These are phyloP conservation scores for Volucella inanis DNA, from an alignment of 2,888 invertebrate genomes.

Conservation along the genomic window DNA sequence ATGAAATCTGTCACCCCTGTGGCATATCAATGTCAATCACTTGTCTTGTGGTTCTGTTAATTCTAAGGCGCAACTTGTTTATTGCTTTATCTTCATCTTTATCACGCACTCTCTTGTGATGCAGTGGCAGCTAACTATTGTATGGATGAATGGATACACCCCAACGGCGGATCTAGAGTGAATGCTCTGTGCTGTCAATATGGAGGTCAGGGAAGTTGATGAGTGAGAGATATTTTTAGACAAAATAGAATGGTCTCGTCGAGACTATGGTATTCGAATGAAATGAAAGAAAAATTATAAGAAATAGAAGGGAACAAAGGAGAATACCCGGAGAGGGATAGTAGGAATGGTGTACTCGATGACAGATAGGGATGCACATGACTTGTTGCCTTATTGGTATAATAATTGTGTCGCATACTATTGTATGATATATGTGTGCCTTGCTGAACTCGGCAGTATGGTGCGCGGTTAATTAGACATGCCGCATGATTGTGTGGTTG, in stretches of 20 bases:
- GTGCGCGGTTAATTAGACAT: slow-evolving; percentile 70
- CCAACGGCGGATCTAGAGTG: slow-evolving; percentile 45
- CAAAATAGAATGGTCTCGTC: slow-evolving; percentile 39
- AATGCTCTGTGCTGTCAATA: slow-evolving; percentile 61
- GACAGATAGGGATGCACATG: slow-evolving; percentile 62
- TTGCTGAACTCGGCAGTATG: slow-evolving; percentile 5
- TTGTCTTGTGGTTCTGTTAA: slow-evolving; percentile 50
- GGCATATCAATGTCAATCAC: slow-evolving; percentile 72
- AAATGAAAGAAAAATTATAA: slow-evolving; percentile 26
- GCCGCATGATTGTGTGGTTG: slow-evolving; percentile 58
- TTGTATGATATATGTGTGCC: slow-evolving; percentile 3
- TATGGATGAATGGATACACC: slow-evolving; percentile 48
- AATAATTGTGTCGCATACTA: slow-evolving; percentile 31
- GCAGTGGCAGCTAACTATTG: not conserved
- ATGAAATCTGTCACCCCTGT: slow-evolving; percentile 66
- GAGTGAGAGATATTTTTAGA: slow-evolving; percentile 58
- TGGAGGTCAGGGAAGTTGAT: slow-evolving; percentile 69
- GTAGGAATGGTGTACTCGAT: not conserved
- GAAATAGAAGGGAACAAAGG: too few relatives aligned
- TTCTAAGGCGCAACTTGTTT: slow-evolving; percentile 10
- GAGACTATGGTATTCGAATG: too few relatives aligned
- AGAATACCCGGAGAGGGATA: slow-evolving; percentile 18
- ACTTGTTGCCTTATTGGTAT: slow-evolving; percentile 63
- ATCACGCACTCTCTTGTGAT: slow-evolving; percentile 22
- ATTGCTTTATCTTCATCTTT: slow-evolving; percentile 44